A percentile compares a stretch with the other conserved stretches of the same genome.
phyloP scores from a whole-genome alignment of 1,140 invertebrate genomes.

The Drosophila takahashii region DNA sequence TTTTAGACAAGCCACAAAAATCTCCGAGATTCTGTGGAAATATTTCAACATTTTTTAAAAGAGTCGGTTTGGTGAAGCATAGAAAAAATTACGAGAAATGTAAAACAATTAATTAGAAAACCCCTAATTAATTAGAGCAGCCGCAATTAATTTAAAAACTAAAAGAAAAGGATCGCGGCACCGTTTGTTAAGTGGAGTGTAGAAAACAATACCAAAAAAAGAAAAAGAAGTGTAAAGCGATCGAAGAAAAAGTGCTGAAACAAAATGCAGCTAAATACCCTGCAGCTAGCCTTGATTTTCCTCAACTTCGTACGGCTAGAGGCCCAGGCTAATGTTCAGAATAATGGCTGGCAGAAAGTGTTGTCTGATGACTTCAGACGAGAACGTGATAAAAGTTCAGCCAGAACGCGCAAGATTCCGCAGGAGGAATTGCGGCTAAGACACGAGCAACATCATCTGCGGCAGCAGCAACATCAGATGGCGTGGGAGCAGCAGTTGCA shows the following conservation, averaged over 20 bases:
- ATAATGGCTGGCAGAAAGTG: constrained; percentile 39
- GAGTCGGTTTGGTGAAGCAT: constrained; percentile 3
- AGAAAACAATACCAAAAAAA: not conserved
- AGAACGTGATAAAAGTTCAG: constrained; percentile 59
- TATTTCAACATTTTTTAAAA: constrained; percentile 18
- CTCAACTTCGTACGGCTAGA: constrained; percentile 18
- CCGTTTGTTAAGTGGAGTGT: not conserved
- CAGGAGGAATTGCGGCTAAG: constrained; percentile 29
- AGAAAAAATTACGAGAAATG: constrained; percentile 20
- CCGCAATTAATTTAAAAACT: constrained; percentile 4
- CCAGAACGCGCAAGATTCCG: constrained; percentile 34
- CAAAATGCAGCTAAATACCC: constrained; percentile 33
- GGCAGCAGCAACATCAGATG: constrained; percentile 46
- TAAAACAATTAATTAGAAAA: constrained; percentile 22
- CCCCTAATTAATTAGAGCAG: constrained; percentile 14
- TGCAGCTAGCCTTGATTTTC: constrained; percentile 18
- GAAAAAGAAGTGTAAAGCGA: not conserved
- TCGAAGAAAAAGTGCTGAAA: constrained; percentile 5
- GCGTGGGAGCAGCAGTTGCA: constrained; percentile 52
- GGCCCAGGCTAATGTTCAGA: constrained; percentile 57
- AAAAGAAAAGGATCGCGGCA: not conserved
- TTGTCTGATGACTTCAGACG: constrained; percentile 50
- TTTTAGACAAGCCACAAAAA: constrained; percentile 38
- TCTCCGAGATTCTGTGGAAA: constrained; percentile 32
- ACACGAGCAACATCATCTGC: constrained; percentile 54